A percentile compares a stretch with the other conserved stretches of the same genome.
Conservation (phyloP, 2,888 invertebrate species). For the Rhagonycha lutea region DNA sequence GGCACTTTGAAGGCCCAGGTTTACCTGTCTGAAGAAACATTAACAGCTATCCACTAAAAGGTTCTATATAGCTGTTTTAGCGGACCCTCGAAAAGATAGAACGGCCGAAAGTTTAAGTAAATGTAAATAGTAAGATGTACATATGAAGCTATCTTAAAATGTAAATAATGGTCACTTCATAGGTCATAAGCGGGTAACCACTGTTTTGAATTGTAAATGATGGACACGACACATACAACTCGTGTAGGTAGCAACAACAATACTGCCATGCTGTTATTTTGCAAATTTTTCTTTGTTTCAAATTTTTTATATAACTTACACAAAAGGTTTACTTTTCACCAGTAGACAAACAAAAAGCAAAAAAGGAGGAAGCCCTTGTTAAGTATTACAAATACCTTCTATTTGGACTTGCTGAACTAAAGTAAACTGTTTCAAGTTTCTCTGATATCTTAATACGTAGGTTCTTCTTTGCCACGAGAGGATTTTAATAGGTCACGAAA, state of each 20-base stretch:
- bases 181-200: slow-evolving; percentile 29
- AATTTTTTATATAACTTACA: neutral
- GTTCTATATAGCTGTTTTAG: slow-evolving; percentile 19
- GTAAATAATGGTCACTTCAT: slow-evolving; percentile 33
- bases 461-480: neutral
- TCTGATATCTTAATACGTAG: neutral
- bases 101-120: slow-evolving; percentile 18
- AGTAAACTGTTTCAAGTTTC: neutral
- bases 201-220: slow-evolving; percentile 44
- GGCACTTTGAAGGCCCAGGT: slow-evolving; percentile 8
- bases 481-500: neutral
- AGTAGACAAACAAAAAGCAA: neutral
- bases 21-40: slow-evolving; percentile 23
- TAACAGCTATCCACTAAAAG: slow-evolving; percentile 25
- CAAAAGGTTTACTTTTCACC: neutral
- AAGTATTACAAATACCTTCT: neutral
- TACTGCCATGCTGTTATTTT: slow-evolving; percentile 24
- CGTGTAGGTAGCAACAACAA: slow-evolving; percentile 27
- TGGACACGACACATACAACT: slow-evolving; percentile 38
- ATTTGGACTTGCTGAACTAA: neutral
- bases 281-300: neutral
- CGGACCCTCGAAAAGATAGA: slow-evolving; percentile 15
- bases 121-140: slow-evolving; percentile 17
- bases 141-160: slow-evolving; percentile 24
- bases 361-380: neutral